These are phyloP conservation scores for Anoncus sp. DNA, from an alignment of 2,888 invertebrate genomes.

Conservation along the genomic window DNA sequence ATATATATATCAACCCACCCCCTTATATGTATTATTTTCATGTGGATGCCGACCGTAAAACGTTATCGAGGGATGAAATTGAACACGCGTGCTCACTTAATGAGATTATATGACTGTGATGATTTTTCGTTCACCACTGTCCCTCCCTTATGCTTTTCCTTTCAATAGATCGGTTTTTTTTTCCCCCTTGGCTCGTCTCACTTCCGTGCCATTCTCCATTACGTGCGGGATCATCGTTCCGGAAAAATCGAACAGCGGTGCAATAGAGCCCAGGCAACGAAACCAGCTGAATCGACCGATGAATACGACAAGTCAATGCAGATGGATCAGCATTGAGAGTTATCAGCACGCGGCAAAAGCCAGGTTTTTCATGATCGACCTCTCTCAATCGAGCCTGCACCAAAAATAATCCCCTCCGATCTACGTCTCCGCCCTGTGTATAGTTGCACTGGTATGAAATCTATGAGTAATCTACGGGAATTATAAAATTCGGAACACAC, in stretches of 20 bases:
- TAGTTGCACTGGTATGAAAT: too few species aligned
- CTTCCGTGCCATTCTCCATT: slow-evolving; percentile 18
- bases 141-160: not conserved
- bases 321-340: slow-evolving; percentile 26
- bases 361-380: not conserved
- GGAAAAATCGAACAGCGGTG: slow-evolving; percentile 35
- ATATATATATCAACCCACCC: not conserved
- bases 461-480: too few species aligned
- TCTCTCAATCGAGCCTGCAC: not conserved
- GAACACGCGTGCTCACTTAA: slow-evolving; percentile 4
- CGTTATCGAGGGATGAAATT: slow-evolving; percentile 41
- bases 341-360: slow-evolving; percentile 12
- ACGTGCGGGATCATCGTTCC: slow-evolving; percentile 16
- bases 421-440: not conserved
- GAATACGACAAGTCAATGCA: slow-evolving; percentile 16
- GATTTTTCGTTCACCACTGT: slow-evolving; percentile 18
- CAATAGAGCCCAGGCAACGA: slow-evolving; percentile 24
- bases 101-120: slow-evolving; percentile 21
- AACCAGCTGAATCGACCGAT: slow-evolving; percentile 23
- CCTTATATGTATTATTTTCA: not conserved
- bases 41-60: not conserved
- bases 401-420: slow-evolving; percentile 5
- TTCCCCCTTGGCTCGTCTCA: slow-evolving; percentile 3
- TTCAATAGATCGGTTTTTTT: slow-evolving; percentile 1
- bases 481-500: too few species aligned